Conservation (phyloP, 2,113 vertebrate genomes). For the Machaerirhynchus nigripectus region DNA sequence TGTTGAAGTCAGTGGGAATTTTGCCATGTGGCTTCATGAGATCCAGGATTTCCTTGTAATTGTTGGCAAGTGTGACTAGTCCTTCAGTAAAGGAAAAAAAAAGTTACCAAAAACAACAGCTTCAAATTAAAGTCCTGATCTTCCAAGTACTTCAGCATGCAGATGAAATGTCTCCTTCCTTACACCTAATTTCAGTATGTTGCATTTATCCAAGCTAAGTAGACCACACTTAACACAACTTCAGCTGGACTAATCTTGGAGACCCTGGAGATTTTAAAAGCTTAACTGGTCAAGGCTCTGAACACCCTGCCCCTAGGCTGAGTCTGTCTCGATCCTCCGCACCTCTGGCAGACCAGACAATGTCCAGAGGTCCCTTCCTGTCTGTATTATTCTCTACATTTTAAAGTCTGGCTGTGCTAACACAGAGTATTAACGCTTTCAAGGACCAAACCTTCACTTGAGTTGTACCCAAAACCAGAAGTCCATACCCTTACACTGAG, state of each 20-base stretch:
- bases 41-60: constrained; percentile 20
- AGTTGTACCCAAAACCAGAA: not conserved
- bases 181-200: not conserved
- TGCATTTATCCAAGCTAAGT: not conserved
- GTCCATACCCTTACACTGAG: not conserved
- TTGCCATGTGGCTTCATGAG: not conserved
- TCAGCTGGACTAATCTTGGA: not conserved
- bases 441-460: not conserved
- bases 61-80: not conserved
- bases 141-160: not conserved
- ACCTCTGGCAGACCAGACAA: not conserved
- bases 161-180: not conserved
- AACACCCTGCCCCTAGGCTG: not conserved
- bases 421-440: not conserved
- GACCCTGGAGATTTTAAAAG: not conserved
- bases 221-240: not conserved
- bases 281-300: not conserved
- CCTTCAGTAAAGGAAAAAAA: not conserved
- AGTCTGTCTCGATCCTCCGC: not conserved
- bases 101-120: not conserved
- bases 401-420: not conserved
- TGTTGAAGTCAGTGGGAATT: constrained; percentile 2
- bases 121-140: not conserved
- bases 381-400: not conserved
- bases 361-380: not conserved